A percentile compares a stretch with the other conserved stretches of the same genome.
Evolutionary conservation across 2,113 vertebrate genomes (phyloP).

Genomic region (Pogona vitticeps): DNA sequence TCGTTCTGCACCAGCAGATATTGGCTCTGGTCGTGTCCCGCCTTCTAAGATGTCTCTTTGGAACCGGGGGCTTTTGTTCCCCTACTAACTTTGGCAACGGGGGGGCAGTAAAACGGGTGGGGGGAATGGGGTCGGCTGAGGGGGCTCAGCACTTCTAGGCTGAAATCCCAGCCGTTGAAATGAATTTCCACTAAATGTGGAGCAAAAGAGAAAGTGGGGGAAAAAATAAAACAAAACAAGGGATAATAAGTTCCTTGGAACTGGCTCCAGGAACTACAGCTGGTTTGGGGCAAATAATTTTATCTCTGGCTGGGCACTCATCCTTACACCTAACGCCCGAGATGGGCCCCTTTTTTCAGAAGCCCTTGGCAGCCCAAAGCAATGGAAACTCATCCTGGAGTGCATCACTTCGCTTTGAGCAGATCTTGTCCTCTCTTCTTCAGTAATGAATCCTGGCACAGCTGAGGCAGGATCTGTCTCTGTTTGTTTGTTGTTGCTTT

Average conservation of each 20-base stretch:
- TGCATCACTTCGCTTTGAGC: background rate
- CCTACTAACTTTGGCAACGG: no score
- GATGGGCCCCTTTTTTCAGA: background rate
- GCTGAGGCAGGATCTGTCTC: background rate
- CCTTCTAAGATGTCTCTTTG: no score
- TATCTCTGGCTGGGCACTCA: background rate
- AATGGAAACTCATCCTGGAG: background rate
- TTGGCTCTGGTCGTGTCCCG: no score
- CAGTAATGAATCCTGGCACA: no score
- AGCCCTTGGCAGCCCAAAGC: background rate
- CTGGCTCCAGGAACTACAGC: background rate
- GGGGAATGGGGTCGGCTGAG: accelerated
- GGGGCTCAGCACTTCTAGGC: background rate
- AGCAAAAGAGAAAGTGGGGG: background rate
- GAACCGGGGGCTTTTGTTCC: no score
- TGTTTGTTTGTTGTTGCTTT: background rate
- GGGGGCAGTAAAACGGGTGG: no score
- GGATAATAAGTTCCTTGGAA: background rate
- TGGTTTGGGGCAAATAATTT: background rate
- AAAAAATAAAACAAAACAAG: no score
- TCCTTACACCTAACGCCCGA: background rate
- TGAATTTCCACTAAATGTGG: background rate
- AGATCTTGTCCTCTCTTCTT: background rate
- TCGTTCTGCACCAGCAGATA: no score
- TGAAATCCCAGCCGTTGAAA: background rate